These are phyloP conservation scores for Tympanoctomys barrerae DNA, from an alignment of 2,797 vertebrate species.

Conservation along the genomic window DNA sequence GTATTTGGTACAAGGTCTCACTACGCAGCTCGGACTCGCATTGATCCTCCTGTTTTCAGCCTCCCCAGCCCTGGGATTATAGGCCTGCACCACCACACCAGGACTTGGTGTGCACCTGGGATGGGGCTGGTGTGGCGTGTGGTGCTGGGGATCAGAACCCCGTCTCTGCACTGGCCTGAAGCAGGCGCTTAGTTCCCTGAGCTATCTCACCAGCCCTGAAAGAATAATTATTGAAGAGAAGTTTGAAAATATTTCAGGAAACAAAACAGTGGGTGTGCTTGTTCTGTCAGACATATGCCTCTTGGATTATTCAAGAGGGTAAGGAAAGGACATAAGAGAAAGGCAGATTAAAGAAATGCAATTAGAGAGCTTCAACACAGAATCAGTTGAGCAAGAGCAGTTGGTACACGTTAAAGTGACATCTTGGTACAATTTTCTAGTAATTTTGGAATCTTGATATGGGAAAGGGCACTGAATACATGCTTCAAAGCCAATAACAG, in stretches of 20 bases:
- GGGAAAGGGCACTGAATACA: not conserved
- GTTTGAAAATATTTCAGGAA: not conserved
- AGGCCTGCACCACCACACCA: too few species aligned
- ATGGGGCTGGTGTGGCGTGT: too few species aligned
- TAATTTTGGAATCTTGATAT: not conserved
- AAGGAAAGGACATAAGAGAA: not conserved
- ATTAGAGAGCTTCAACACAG: not conserved
- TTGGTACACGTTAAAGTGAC: not conserved
- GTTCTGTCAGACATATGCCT: not conserved
- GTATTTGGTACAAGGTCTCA: too few species aligned
- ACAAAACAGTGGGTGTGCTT: not conserved
- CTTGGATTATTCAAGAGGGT: not conserved
- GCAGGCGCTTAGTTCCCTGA: too few species aligned
- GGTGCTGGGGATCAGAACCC: too few species aligned
- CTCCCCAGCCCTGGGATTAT: too few species aligned
- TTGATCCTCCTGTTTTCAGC: too few species aligned
- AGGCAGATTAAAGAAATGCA: not conserved
- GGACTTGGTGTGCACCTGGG: too few species aligned
- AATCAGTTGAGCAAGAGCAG: not conserved
- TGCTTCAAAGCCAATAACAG: not conserved
- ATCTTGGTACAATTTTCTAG: slow-evolving; percentile 12
- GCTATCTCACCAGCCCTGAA: not conserved
- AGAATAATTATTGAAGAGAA: slow-evolving; percentile 43
- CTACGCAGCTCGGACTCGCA: too few species aligned
- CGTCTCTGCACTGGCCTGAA: too few species aligned